These are phyloP conservation scores for Platalea minor DNA, from an alignment of 2,797 vertebrate species.

Conservation along the genomic window DNA sequence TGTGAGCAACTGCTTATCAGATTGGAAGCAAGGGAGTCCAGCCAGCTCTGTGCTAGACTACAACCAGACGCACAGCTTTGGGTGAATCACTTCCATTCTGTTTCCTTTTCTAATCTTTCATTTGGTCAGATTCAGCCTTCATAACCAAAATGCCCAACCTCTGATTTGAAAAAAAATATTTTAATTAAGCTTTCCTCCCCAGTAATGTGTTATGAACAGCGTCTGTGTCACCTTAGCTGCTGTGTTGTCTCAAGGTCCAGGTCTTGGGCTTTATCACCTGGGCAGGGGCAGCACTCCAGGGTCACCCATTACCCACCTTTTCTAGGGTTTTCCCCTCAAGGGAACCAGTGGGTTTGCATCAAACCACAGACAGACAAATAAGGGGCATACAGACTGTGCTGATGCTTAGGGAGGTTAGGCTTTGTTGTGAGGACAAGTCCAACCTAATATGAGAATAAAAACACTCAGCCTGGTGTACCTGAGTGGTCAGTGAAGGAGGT, in stretches of 20 bases:
- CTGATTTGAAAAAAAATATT: not conserved
- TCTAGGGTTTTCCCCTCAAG: not conserved
- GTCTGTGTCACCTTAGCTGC: not conserved
- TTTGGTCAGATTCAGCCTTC: not conserved
- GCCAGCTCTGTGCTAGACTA: not conserved
- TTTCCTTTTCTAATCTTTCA: not conserved
- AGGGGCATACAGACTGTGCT: not conserved
- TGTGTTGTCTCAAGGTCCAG: not conserved
- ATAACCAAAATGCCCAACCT: not conserved
- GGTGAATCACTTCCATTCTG: not conserved
- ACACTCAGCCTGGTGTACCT: not conserved
- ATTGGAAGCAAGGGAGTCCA: not conserved
- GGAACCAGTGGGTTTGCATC: not conserved
- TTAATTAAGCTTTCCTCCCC: not conserved
- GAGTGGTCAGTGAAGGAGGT: not conserved
- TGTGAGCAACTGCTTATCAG: not conserved
- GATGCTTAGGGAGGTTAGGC: not conserved
- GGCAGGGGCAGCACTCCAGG: not conserved
- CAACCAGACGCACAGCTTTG: not conserved
- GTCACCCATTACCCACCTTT: not conserved
- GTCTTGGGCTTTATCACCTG: not conserved
- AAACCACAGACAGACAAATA: not conserved
- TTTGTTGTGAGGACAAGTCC: not conserved
- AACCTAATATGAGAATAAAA: not conserved
- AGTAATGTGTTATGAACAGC: not conserved